Conservation (phyloP, 2,888 invertebrate genomes). For the Cephus sareptanus region DNA sequence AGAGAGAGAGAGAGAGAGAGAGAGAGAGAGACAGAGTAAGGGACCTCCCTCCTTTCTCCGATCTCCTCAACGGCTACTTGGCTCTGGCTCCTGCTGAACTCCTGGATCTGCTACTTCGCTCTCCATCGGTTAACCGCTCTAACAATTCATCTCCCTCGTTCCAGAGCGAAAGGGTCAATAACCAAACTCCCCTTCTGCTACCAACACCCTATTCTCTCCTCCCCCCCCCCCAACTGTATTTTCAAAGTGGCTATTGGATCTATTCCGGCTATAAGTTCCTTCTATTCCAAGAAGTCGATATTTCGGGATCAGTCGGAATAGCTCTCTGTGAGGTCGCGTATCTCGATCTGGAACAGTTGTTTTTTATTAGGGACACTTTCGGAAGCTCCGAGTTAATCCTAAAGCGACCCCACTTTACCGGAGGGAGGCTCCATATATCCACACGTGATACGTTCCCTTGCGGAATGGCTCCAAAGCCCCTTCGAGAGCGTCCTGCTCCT, state of each 20-base stretch:
- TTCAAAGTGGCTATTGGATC: neutral
- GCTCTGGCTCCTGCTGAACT: neutral
- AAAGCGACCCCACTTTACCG: constrained; percentile 1
- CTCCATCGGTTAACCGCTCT: neutral
- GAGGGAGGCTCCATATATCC: neutral
- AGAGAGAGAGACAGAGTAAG: neutral
- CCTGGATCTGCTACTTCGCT: neutral
- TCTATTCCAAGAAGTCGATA: neutral
- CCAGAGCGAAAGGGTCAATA: neutral
- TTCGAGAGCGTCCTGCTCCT: neutral
- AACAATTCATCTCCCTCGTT: neutral
- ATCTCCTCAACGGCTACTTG: neutral
- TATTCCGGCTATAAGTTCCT: neutral
- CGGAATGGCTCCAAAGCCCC: neutral
- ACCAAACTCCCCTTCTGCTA: too few species aligned
- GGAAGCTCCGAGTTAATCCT: neutral
- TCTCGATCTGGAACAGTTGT: constrained; percentile 1
- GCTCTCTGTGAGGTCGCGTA: neutral
- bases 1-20: too few species aligned
- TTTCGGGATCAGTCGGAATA: neutral
- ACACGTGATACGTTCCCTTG: neutral
- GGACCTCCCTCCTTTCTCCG: neutral
- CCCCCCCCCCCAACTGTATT: neutral
- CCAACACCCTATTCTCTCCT: too few species aligned
- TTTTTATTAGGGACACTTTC: neutral